These are phyloP conservation scores for Electrona antarctica DNA, from an alignment of 2,113 vertebrate genomes.

Conservation along the genomic window DNA sequence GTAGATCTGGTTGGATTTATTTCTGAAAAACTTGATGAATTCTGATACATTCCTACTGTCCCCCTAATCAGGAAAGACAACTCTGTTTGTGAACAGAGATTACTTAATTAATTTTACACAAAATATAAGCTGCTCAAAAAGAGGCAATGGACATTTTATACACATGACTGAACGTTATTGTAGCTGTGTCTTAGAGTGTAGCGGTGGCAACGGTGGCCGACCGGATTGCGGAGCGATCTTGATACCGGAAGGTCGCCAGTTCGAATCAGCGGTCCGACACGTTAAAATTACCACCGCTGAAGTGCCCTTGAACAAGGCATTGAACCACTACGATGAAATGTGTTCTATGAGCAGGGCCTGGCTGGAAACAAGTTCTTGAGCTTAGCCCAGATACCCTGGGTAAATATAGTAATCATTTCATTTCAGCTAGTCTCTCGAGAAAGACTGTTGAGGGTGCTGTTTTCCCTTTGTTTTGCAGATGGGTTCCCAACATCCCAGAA, in stretches of 20 bases:
- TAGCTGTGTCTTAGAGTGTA: conserved; percentile 6
- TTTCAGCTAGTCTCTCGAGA: too few species aligned
- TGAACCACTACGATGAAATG: too few species aligned
- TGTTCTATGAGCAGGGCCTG: too few species aligned
- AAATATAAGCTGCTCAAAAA: not conserved
- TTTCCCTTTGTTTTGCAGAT: not conserved
- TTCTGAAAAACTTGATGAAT: not conserved
- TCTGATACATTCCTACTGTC: not conserved
- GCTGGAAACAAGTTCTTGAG: too few species aligned
- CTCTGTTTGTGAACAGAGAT: not conserved
- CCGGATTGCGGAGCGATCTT: too few species aligned
- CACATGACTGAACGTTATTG: conserved; percentile 12
- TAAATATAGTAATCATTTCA: too few species aligned
- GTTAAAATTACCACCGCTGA: too few species aligned
- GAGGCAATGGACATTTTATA: not conserved
- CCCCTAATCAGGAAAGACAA: not conserved
- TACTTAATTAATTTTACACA: not conserved
- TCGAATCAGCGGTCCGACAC: too few species aligned
- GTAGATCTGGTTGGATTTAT: not conserved
- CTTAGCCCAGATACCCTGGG: too few species aligned
- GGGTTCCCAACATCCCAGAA: not conserved
- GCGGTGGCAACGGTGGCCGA: not conserved
- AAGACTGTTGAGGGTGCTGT: too few species aligned
- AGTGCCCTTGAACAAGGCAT: too few species aligned
- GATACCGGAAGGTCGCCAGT: too few species aligned